These are phyloP conservation scores for Erythrocercus mccallii DNA, from an alignment of 2,113 vertebrate species.

Conservation along the genomic window DNA sequence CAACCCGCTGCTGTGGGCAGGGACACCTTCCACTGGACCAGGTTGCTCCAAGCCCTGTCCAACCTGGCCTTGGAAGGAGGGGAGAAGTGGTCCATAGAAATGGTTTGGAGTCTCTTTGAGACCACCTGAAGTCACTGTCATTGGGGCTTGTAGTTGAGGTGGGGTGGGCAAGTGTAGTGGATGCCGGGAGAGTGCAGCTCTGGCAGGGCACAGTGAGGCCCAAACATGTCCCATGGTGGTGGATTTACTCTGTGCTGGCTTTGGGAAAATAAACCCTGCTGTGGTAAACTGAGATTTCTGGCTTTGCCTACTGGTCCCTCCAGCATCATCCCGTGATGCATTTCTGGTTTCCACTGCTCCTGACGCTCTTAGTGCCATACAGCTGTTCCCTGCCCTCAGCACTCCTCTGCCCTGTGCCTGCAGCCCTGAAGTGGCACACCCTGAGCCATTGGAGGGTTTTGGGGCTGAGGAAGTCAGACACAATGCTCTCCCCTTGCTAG, in stretches of 20 bases:
- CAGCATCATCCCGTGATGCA: background rate
- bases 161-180: rapidly evolving
- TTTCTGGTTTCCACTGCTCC: background rate
- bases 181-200: background rate
- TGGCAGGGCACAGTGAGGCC: background rate
- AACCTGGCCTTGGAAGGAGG: background rate
- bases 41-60: background rate
- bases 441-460: rapidly evolving
- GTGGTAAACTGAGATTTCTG: background rate
- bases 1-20: background rate
- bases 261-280: background rate
- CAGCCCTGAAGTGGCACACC: background rate
- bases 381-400: background rate
- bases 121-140: background rate
- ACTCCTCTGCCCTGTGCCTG: background rate
- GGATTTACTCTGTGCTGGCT: background rate
- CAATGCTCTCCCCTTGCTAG: rapidly evolving
- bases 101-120: background rate
- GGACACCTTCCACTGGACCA: background rate
- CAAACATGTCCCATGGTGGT: rapidly evolving
- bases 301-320: background rate
- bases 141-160: background rate
- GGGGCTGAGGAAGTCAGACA: background rate
- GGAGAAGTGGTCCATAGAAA: background rate
- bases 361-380: background rate